Conservation (phyloP, 2,113 vertebrate species). For the Ptyas mucosa region DNA sequence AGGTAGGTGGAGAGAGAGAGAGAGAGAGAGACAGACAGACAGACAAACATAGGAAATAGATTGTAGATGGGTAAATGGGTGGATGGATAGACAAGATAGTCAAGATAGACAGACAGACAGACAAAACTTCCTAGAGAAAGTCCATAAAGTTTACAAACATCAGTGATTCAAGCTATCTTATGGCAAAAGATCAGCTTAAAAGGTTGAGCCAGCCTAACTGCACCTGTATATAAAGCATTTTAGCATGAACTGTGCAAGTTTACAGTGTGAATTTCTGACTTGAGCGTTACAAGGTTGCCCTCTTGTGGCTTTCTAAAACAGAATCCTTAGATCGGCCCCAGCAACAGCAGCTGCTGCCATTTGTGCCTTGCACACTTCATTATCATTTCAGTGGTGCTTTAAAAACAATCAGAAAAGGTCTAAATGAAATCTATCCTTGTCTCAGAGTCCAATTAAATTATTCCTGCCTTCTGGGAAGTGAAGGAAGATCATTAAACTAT, state of each 20-base stretch:
- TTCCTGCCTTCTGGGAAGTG: constrained; percentile 1
- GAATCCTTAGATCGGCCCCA: neutral
- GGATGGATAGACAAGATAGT: too few species aligned
- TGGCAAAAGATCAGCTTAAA: neutral
- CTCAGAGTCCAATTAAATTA: constrained; percentile 19
- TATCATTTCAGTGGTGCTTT: constrained; percentile 16
- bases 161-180: neutral
- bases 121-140: neutral
- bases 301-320: constrained; percentile 44
- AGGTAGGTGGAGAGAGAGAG: too few species aligned
- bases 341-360: neutral
- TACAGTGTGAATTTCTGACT: neutral
- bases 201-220: constrained; percentile 8
- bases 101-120: too few species aligned
- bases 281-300: constrained; percentile 57
- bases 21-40: too few species aligned
- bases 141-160: constrained; percentile 12
- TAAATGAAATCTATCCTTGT: constrained; percentile 15
- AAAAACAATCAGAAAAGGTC: constrained; percentile 15
- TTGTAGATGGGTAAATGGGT: too few species aligned
- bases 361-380: neutral
- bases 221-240: neutral
- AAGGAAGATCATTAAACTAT: neutral
- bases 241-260: neutral
- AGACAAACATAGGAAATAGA: too few species aligned